Evolutionary conservation across 2,888 invertebrate species (phyloP).

Genomic region (Dicyrtomina minuta): DNA sequence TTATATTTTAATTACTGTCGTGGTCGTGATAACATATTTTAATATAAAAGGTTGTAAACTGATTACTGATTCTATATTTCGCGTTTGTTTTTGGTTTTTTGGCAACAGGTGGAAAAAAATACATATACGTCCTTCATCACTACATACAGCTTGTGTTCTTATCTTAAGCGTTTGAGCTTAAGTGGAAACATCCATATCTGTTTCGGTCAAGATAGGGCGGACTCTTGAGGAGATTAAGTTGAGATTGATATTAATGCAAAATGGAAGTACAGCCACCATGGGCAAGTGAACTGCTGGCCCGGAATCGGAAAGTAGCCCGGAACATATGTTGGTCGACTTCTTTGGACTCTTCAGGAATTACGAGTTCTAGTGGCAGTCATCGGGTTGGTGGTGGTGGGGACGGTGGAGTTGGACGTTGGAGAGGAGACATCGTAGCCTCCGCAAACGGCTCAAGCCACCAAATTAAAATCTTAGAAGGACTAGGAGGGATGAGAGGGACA

Average conservation of each 20-base stretch:
- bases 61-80: no score
- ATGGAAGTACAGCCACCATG: conserved; percentile 48
- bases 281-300: conserved; percentile 49
- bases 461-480: not conserved
- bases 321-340: conserved; percentile 42
- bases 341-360: conserved; percentile 17
- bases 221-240: not conserved
- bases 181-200: no score
- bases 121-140: no score
- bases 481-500: conserved; percentile 5
- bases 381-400: conserved; percentile 10
- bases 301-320: conserved; percentile 51
- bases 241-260: conserved; percentile 14
- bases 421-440: not conserved
- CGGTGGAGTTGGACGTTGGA: no score
- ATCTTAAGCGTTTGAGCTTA: no score
- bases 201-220: no score
- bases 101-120: no score
- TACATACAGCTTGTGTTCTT: no score
- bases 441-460: not conserved
- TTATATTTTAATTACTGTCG: conserved; percentile 4
- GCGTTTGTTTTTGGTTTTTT: no score
- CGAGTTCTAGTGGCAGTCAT: conserved; percentile 15
- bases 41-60: no score
- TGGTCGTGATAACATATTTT: conserved; percentile 1